A percentile compares a stretch with the other conserved stretches of the same genome.
Evolutionary conservation across 2,888 invertebrate species (phyloP).

Genomic region (Amblyteles armatorius): DNA sequence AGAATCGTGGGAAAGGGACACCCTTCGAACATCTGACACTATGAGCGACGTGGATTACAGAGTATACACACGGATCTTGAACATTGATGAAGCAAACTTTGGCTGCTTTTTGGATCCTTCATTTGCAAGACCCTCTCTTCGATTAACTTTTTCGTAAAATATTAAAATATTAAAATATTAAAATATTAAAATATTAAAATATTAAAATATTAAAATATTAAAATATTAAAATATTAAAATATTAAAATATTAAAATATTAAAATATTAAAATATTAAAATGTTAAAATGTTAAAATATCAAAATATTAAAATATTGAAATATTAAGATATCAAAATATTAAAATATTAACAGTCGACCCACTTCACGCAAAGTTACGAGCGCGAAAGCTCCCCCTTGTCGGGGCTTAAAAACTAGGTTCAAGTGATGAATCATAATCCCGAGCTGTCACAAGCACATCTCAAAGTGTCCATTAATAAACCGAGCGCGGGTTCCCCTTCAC

Average conservation of each 20-base stretch:
- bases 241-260: no score
- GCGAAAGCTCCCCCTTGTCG: neutral
- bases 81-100: neutral
- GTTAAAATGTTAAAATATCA: neutral
- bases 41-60: neutral
- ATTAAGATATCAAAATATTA: no score
- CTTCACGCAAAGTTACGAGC: neutral
- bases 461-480: conserved; percentile 4
- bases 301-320: no score
- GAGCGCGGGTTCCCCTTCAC: neutral
- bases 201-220: neutral
- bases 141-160: neutral
- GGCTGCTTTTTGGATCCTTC: neutral
- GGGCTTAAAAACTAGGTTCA: neutral
- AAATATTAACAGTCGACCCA: neutral
- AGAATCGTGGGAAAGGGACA: neutral
- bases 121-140: neutral
- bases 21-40: neutral
- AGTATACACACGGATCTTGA: neutral
- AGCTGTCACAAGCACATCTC: neutral
- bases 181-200: no score
- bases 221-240: neutral
- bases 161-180: neutral
- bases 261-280: neutral
- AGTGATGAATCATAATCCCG: neutral